Evolutionary conservation across 2,797 vertebrate genomes (phyloP).

Genomic region (Botia kubotai): DNA sequence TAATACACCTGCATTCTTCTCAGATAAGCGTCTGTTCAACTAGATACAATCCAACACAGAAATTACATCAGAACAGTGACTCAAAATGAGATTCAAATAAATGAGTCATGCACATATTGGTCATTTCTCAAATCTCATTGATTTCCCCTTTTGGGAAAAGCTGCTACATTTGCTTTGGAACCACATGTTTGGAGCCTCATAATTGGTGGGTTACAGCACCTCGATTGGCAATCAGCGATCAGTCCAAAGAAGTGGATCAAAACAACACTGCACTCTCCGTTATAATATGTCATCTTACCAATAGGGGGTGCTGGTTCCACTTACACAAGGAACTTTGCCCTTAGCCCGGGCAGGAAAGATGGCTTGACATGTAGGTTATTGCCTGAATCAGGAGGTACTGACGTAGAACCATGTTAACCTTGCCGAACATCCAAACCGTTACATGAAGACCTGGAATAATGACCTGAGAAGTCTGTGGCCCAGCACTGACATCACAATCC

Average conservation of each 20-base stretch:
- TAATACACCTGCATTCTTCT: conserved; percentile 8
- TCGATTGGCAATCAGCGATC: background rate
- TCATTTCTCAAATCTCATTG: background rate
- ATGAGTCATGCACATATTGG: background rate
- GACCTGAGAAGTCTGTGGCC: conserved; percentile 4
- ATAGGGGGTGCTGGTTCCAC: conserved; percentile 73
- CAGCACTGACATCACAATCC: conserved; percentile 43
- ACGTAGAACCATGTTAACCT: background rate
- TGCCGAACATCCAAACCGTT: background rate
- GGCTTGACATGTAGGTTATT: background rate
- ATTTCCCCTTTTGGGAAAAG: conserved; percentile 16
- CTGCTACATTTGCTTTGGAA: background rate
- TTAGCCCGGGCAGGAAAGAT: conserved; percentile 9
- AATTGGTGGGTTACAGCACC: background rate
- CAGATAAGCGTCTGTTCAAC: background rate
- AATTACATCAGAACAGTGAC: conserved; percentile 1
- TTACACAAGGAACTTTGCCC: conserved; percentile 23
- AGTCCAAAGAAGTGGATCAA: background rate
- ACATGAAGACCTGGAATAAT: conserved; percentile 16
- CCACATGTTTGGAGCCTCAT: background rate
- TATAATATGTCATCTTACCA: conserved; percentile 57
- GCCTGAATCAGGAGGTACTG: background rate
- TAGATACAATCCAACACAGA: background rate
- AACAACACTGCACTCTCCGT: background rate
- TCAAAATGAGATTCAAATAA: background rate